A percentile compares a stretch with the other conserved stretches of the same genome.
Conservation (phyloP, 2,797 vertebrate genomes). For the Melanotaenia nigrans region DNA sequence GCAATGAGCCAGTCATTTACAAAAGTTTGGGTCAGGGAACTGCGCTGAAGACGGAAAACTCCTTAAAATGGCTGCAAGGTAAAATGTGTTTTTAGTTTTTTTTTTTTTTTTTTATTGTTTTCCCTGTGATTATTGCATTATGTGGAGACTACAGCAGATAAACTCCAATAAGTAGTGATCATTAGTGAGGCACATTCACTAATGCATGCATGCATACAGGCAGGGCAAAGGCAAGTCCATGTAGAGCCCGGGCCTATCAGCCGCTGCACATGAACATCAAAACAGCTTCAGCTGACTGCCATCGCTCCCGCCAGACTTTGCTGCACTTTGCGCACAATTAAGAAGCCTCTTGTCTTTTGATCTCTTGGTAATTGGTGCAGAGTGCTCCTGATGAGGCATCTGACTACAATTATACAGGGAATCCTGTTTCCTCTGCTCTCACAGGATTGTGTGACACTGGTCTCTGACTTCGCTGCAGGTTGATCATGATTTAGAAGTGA, state of each 20-base stretch:
- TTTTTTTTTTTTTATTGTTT: not conserved
- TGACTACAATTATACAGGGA: slow-evolving; percentile 55
- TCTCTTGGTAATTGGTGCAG: slow-evolving; percentile 59
- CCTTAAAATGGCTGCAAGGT: slow-evolving; percentile 97
- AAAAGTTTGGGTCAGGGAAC: slow-evolving; percentile 91
- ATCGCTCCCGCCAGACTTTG: slow-evolving; percentile 26
- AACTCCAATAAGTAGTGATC: slow-evolving; percentile 52
- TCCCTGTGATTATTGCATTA: slow-evolving; percentile 35
- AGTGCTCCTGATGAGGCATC: slow-evolving; percentile 59
- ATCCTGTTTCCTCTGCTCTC: slow-evolving; percentile 31
- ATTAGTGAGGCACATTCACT: slow-evolving; percentile 55
- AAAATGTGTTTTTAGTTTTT: slow-evolving; percentile 31
- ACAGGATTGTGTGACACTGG: slow-evolving; percentile 13
- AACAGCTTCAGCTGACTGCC: slow-evolving; percentile 46
- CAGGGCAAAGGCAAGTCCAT: slow-evolving; percentile 44
- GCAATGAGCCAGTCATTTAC: slow-evolving; percentile 93
- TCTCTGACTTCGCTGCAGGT: slow-evolving; percentile 28
- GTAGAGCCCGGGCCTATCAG: slow-evolving; percentile 51
- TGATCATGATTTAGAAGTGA: not conserved
- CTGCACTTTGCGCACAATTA: slow-evolving; percentile 58
- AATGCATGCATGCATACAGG: slow-evolving; percentile 54
- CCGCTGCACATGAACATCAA: slow-evolving; percentile 67
- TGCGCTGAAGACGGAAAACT: slow-evolving; percentile 93
- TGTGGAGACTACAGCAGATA: slow-evolving; percentile 51
- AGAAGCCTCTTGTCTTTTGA: slow-evolving; percentile 63